Conservation (phyloP, 2,113 vertebrate genomes). For the Tamias sibiricus region DNA sequence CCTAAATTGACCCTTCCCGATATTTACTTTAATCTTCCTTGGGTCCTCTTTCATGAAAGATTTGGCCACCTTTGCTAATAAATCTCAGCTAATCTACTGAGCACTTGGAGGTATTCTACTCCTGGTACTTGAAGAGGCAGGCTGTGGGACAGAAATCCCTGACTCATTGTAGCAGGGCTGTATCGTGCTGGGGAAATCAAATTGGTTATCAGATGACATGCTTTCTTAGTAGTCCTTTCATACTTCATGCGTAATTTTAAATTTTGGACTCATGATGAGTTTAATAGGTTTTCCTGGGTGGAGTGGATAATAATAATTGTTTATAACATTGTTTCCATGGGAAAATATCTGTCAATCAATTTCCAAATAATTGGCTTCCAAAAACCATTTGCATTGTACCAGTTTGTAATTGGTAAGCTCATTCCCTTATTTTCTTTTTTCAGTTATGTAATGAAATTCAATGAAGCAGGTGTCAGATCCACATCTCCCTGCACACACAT, state of each 20-base stretch:
- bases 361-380: conserved; percentile 40
- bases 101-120: background rate
- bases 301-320: conserved; percentile 16
- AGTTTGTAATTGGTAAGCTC: conserved; percentile 22
- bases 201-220: background rate
- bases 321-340: background rate
- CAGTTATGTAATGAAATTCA: conserved; percentile 22
- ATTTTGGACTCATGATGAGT: background rate
- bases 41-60: background rate
- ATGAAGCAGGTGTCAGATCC: background rate
- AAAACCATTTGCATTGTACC: background rate
- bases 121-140: background rate
- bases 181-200: background rate
- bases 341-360: background rate
- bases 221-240: background rate
- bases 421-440: background rate
- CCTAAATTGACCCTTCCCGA: background rate
- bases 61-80: background rate
- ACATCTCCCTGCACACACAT: background rate
- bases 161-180: background rate
- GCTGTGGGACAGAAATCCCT: background rate
- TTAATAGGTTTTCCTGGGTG: background rate
- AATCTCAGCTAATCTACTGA: background rate
- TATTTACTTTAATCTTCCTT: background rate
- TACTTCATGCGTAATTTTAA: background rate